Conservation (phyloP, 2,797 vertebrate genomes). For the Pteropus rufus region DNA sequence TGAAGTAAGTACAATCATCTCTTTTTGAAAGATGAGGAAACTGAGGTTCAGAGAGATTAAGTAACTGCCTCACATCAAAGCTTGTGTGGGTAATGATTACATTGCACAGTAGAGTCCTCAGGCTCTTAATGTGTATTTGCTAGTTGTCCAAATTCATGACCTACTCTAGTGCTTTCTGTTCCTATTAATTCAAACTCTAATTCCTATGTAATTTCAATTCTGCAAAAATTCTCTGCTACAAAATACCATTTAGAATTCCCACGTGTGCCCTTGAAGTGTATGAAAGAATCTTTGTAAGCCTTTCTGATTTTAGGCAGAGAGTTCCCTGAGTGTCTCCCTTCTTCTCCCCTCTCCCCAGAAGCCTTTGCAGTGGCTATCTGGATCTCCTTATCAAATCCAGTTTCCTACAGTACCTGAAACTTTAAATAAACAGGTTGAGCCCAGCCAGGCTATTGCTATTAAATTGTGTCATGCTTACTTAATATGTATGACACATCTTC, state of each 20-base stretch:
- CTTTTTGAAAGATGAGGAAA: conserved; percentile 19
- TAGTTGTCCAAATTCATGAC: not conserved
- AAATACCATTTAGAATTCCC: not conserved
- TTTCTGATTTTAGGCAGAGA: not conserved
- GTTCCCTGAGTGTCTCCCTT: not conserved
- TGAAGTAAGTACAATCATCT: not conserved
- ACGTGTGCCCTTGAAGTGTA: not conserved
- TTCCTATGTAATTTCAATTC: not conserved
- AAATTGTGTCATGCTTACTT: not conserved
- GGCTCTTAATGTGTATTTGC: not conserved
- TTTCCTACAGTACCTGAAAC: not conserved
- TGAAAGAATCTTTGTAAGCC: not conserved
- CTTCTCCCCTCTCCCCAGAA: not conserved
- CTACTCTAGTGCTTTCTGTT: not conserved
- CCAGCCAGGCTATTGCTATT: not conserved
- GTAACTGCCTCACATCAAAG: not conserved
- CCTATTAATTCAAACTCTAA: not conserved
- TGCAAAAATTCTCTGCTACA: not conserved
- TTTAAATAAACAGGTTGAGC: not conserved
- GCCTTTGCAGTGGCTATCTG: not conserved
- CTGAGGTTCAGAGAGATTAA: not conserved
- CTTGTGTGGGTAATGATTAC: rapidly evolving
- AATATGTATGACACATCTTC: not conserved
- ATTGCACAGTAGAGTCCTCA: not conserved
- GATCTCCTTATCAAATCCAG: not conserved